These are phyloP conservation scores for Reinhardtius hippoglossoides DNA, from an alignment of 2,113 vertebrate genomes.

Conservation along the genomic window DNA sequence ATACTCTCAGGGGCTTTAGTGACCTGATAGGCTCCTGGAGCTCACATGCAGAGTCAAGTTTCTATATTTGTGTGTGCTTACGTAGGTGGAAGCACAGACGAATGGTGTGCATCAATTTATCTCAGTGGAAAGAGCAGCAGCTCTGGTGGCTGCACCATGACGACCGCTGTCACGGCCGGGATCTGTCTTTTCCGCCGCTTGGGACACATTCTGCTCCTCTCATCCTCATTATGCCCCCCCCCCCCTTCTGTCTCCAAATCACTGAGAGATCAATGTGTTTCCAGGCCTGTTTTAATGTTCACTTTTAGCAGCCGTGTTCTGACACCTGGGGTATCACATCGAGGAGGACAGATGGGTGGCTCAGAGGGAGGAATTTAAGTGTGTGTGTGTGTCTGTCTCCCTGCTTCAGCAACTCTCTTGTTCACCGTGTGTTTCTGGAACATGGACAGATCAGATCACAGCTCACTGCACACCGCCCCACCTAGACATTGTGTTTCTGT, in stretches of 20 bases:
- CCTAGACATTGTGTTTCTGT: conserved; percentile 23
- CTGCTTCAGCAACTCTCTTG: conserved; percentile 21
- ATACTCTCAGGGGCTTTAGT: not conserved
- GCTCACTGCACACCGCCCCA: conserved; percentile 21
- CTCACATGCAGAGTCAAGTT: conserved; percentile 1
- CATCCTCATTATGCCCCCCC: conserved; percentile 10
- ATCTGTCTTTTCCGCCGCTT: conserved; percentile 38
- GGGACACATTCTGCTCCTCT: conserved; percentile 59
- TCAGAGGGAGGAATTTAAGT: conserved; percentile 20
- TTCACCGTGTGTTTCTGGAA: conserved; percentile 24
- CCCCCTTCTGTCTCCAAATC: conserved; percentile 24
- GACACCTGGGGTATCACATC: conserved; percentile 46
- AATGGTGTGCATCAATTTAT: conserved; percentile 48
- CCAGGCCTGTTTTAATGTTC: conserved; percentile 43
- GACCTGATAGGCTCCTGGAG: not conserved
- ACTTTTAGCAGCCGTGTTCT: conserved; percentile 49
- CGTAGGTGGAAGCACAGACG: conserved; percentile 29
- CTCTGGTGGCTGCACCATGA: conserved; percentile 59
- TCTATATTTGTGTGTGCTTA: conserved; percentile 6
- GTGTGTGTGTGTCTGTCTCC: conserved; percentile 9
- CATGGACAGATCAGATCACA: conserved; percentile 28
- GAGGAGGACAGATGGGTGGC: conserved; percentile 53
- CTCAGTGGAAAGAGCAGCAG: conserved; percentile 40
- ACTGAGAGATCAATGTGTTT: conserved; percentile 33
- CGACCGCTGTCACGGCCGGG: conserved; percentile 64